Evolutionary conservation across 2,888 invertebrate genomes (phyloP).

Genomic region (Leucophenga montana): DNA sequence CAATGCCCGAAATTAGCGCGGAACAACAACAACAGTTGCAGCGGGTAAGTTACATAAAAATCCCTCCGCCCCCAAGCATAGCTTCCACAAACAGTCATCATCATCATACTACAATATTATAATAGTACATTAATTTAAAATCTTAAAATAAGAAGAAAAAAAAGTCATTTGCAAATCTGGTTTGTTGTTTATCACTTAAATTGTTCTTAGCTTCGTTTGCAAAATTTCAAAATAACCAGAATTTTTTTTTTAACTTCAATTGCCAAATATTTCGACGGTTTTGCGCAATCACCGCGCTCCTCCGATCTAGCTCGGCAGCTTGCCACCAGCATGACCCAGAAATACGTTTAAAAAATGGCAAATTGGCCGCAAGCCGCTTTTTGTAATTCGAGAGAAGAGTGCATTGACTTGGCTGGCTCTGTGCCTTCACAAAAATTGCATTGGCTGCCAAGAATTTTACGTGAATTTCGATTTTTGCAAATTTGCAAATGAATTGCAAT

Average conservation of each 20-base stretch:
- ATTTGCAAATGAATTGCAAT: too few species aligned
- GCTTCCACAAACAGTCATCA: too few species aligned
- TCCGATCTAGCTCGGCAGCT: background rate
- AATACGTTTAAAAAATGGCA: slow-evolving; percentile 5
- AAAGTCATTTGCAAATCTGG: slow-evolving; percentile 7
- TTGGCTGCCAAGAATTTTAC: too few species aligned
- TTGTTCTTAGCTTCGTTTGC: slow-evolving; percentile 43
- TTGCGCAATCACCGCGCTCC: background rate
- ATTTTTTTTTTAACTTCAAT: slow-evolving; percentile 27
- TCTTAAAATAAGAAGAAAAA: too few species aligned
- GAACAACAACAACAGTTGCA: slow-evolving; percentile 55
- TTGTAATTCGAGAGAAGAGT: background rate
- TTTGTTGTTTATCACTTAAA: slow-evolving; percentile 41
- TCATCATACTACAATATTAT: background rate
- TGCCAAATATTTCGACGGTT: slow-evolving; percentile 20
- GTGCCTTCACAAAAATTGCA: too few species aligned
- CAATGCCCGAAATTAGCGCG: slow-evolving; percentile 55
- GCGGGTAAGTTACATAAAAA: slow-evolving; percentile 48
- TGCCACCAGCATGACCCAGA: slow-evolving; percentile 6
- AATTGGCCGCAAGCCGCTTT: background rate
- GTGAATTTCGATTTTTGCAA: too few species aligned
- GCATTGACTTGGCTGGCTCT: too few species aligned
- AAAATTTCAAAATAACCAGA: slow-evolving; percentile 33
- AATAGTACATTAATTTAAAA: background rate
- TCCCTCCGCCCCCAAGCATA: background rate